Evolutionary conservation across 2,113 vertebrate genomes (phyloP).

Genomic region (Ammodytes marinus): DNA sequence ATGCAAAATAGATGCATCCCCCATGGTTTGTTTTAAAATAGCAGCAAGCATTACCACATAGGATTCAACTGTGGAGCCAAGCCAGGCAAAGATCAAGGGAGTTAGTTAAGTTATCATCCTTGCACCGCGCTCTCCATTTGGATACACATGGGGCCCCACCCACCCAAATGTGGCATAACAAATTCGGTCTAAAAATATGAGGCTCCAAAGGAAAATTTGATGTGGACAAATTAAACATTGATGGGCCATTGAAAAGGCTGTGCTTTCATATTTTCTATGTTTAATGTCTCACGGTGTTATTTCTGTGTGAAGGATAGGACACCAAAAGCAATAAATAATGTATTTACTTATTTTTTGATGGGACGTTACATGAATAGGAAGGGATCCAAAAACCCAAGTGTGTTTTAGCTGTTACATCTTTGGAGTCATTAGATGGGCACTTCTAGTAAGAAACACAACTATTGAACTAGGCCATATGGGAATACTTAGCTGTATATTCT

Average conservation of each 20-base stretch:
- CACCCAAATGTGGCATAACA: conserved; percentile 65
- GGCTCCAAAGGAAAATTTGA: conserved; percentile 65
- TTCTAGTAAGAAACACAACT: conserved; percentile 24
- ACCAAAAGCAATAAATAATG: conserved; percentile 54
- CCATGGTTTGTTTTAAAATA: conserved; percentile 81
- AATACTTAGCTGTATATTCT: background rate
- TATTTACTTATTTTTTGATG: conserved; percentile 55
- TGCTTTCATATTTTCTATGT: conserved; percentile 62
- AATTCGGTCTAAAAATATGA: conserved; percentile 77
- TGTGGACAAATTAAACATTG: conserved; percentile 79
- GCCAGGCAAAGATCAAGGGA: conserved; percentile 73
- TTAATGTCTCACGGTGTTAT: conserved; percentile 56
- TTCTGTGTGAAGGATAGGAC: conserved; percentile 39
- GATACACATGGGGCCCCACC: conserved; percentile 58
- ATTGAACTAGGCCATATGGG: no score
- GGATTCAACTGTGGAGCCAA: conserved; percentile 52
- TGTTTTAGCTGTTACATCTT: conserved; percentile 24
- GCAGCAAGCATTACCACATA: conserved; percentile 68
- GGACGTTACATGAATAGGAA: conserved; percentile 46
- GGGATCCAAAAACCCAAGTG: conserved; percentile 2
- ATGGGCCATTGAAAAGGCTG: conserved; percentile 64
- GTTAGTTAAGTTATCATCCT: conserved; percentile 68
- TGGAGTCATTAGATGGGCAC: conserved; percentile 22
- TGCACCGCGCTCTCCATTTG: conserved; percentile 64
- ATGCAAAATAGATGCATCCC: conserved; percentile 82